Evolutionary conservation across 2,113 vertebrate species (phyloP), one percentile per base, ranked within the genome.

Genomic region (Antigone vipio): DNA sequence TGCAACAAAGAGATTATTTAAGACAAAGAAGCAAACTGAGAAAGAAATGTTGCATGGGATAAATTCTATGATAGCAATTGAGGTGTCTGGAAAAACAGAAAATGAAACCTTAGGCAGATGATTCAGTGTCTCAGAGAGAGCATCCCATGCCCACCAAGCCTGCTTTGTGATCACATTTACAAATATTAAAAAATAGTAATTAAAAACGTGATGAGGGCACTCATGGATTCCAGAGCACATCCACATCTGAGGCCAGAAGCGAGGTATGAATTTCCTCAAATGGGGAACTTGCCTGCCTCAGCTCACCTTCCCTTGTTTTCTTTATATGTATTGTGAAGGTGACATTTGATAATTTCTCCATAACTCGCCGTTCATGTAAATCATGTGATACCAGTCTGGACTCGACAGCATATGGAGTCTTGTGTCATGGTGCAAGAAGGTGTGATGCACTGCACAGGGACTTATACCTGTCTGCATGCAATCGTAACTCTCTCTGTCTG

Each of bases 391-490:
- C 15, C 40, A 0, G 38, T 9, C 44, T 58, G 87, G 44, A 42
- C 35, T 40, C 0, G 0, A 4, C 50, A 52, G 42, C 20, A 2
- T 6, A 2, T 2, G 47, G 55, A 34, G 16, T 14, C 44, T 35
- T 47, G 44, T 56, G 30, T 55, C 59, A 3, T 7, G 53, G 32
- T 64, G 49, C 1, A 5, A n/a, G 62, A 35, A 49, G 12, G 21
- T 81, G 76, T 53, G 58, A 17, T 16, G 50, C 30, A 18, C 4
- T 38, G 53, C 21, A 26, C 47, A 49, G 35, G 60, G 45, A 34
- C 8, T 42, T 9, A 4, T 2, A 24, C 22, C 42, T 40, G 21
- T 42, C 55, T 75, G 27, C 60, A 35, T 13, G 13, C 15, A 24
- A 1, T 32, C 50, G 6, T 9, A 72, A 6, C 29, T 23, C 30